phyloP scores from a whole-genome alignment of 1,140 invertebrate species.

The Pteromalus puparum region DNA sequence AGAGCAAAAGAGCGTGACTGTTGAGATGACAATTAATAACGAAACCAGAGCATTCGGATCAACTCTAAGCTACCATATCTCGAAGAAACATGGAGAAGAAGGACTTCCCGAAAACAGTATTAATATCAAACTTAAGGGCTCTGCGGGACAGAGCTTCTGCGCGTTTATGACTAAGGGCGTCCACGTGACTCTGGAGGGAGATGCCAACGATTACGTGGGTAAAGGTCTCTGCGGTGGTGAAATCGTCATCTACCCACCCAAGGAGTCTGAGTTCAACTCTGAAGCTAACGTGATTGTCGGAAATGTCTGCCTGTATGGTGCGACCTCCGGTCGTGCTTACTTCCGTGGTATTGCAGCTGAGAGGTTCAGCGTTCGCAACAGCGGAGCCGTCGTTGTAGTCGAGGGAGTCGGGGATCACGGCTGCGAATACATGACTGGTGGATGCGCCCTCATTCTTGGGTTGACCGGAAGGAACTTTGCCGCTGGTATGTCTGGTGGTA shows the following conservation, averaged over 20 bases:
- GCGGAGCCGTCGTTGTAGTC: conserved; percentile 93
- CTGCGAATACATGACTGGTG: conserved; percentile 99
- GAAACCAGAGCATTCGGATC: conserved; percentile 94
- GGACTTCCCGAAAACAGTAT: conserved; percentile 92
- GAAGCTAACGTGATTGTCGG: conserved; percentile 98
- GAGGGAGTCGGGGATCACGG: conserved; percentile 98
- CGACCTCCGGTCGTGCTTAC: conserved; percentile 94
- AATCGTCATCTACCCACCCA: conserved; percentile 95
- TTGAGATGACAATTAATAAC: conserved; percentile 92
- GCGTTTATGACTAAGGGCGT: conserved; percentile 97
- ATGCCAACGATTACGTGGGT: conserved; percentile 99
- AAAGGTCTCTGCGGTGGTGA: conserved; percentile 95
- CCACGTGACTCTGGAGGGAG: conserved; percentile 93
- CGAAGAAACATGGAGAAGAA: conserved; percentile 90
- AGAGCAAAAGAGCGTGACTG: conserved; percentile 79
- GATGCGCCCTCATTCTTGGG: conserved; percentile 92
- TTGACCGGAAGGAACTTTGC: conserved; percentile 98
- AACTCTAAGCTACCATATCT: conserved; percentile 96
- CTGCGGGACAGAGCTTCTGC: conserved; percentile 99
- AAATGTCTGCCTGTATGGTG: conserved; percentile 98
- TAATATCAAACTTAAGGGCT: conserved; percentile 91
- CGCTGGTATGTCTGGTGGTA: conserved; percentile 98
- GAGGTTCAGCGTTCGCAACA: conserved; percentile 98
- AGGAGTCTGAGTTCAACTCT: conserved; percentile 88
- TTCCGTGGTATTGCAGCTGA: conserved; percentile 98